Conservation (phyloP, 2,113 vertebrate species). For the Cynoglossus semilaevis region DNA sequence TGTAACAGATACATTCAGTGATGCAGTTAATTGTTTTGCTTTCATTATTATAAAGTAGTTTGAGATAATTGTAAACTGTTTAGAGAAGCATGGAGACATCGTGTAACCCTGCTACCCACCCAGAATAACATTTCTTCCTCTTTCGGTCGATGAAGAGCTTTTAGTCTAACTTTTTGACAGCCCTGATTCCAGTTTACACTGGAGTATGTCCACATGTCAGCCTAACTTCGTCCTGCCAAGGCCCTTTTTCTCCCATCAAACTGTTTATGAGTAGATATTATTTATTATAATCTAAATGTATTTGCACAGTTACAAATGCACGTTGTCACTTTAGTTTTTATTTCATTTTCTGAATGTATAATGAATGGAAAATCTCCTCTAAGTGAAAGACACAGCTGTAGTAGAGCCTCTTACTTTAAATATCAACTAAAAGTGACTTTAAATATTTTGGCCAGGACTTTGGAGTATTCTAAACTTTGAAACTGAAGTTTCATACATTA, state of each 20-base stretch:
- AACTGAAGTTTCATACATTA: too few species aligned
- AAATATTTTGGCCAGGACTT: too few species aligned
- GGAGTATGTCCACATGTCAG: background rate
- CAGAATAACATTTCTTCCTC: slow-evolving; percentile 6
- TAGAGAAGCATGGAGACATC: background rate
- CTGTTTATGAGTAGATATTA: too few species aligned
- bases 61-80: slow-evolving; percentile 52
- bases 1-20: slow-evolving; percentile 22
- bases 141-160: background rate
- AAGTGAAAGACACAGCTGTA: too few species aligned
- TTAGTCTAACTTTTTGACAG: slow-evolving; percentile 5
- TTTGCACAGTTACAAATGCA: too few species aligned
- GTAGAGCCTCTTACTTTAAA: slow-evolving; percentile 20
- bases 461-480: too few species aligned
- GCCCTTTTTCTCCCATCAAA: slow-evolving; percentile 13
- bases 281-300: too few species aligned
- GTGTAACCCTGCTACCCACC: slow-evolving; percentile 25
- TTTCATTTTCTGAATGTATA: too few species aligned
- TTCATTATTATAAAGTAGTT: slow-evolving; percentile 32
- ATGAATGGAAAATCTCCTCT: too few species aligned
- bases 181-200: slow-evolving; percentile 7
- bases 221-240: slow-evolving; percentile 26
- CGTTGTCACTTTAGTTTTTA: too few species aligned
- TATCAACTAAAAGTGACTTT: background rate
- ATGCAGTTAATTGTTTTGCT: slow-evolving; percentile 45